phyloP scores from a whole-genome alignment of 2,888 invertebrate genomes.

The Ferrisia virgata region DNA sequence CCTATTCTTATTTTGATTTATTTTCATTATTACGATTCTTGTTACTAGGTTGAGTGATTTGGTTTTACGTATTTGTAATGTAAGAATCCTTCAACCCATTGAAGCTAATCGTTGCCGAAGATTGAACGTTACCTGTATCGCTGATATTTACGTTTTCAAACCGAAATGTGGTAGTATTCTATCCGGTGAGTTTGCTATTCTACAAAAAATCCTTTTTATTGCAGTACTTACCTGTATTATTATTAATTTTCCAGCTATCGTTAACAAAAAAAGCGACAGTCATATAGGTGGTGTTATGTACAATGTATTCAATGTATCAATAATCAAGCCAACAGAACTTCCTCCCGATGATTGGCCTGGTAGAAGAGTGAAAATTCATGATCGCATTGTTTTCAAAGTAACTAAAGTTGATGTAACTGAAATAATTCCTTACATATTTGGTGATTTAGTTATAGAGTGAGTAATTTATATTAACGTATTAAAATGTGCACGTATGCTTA shows the following conservation, averaged over 20 bases:
- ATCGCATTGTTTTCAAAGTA: slow-evolving; percentile 25
- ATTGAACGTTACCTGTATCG: slow-evolving; percentile 23
- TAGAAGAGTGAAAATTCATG: neutral
- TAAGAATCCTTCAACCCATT: slow-evolving; percentile 2
- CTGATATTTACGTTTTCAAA: slow-evolving; percentile 31
- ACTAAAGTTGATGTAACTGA: slow-evolving; percentile 35
- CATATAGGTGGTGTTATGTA: slow-evolving; percentile 36
- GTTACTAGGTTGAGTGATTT: slow-evolving; percentile 22
- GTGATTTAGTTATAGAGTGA: slow-evolving; percentile 5
- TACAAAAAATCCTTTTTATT: neutral
- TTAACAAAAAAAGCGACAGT: slow-evolving; percentile 28
- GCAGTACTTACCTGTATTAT: neutral
- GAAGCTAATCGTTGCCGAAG: neutral
- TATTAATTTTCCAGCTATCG: neutral
- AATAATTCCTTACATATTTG: slow-evolving; percentile 38
- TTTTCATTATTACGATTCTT: neutral
- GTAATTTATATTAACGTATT: neutral
- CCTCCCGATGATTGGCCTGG: slow-evolving; percentile 23
- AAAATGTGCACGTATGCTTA: neutral
- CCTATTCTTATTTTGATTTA: neutral
- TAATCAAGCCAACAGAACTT: slow-evolving; percentile 19
- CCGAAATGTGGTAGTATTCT: neutral
- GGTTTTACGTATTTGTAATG: neutral
- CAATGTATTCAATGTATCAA: slow-evolving; percentile 33
- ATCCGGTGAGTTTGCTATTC: neutral